Conservation (phyloP, 2,888 invertebrate genomes). For the Tipula helvola region DNA sequence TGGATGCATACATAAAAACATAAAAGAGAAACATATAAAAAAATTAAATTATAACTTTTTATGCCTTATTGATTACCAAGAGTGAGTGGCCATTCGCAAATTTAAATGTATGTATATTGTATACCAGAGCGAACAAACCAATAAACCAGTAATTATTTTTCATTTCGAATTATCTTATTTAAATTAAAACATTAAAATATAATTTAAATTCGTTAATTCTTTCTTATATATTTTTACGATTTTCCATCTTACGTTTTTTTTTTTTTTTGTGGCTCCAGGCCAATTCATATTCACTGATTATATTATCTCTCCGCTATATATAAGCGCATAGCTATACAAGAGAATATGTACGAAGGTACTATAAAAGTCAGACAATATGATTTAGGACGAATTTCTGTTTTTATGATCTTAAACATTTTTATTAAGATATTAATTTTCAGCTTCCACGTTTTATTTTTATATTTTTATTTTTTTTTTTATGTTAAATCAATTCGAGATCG, state of each 20-base stretch:
- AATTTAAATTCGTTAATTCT: not conserved
- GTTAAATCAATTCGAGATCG: not conserved
- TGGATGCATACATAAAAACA: not conserved
- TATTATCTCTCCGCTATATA: not conserved
- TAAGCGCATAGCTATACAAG: not conserved
- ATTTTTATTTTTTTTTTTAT: not conserved
- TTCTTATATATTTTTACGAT: not conserved
- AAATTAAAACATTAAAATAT: slow-evolving; percentile 4
- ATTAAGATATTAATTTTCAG: not conserved
- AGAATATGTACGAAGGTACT: not conserved
- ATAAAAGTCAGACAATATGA: slow-evolving; percentile 4
- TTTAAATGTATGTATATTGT: not conserved
- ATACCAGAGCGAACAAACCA: not conserved
- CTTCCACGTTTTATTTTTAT: not conserved
- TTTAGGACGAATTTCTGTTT: not conserved
- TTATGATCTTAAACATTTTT: not conserved
- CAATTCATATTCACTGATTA: not conserved
- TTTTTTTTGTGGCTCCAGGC: not conserved
- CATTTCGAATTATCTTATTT: slow-evolving; percentile 4
- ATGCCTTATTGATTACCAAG: not conserved
- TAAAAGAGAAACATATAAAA: not conserved
- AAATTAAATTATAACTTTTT: not conserved
- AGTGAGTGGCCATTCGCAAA: not conserved
- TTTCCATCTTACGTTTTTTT: not conserved
- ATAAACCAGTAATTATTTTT: not conserved